phyloP scores from a whole-genome alignment of 1,140 invertebrate species.

The Zaprionus camerounensis region DNA sequence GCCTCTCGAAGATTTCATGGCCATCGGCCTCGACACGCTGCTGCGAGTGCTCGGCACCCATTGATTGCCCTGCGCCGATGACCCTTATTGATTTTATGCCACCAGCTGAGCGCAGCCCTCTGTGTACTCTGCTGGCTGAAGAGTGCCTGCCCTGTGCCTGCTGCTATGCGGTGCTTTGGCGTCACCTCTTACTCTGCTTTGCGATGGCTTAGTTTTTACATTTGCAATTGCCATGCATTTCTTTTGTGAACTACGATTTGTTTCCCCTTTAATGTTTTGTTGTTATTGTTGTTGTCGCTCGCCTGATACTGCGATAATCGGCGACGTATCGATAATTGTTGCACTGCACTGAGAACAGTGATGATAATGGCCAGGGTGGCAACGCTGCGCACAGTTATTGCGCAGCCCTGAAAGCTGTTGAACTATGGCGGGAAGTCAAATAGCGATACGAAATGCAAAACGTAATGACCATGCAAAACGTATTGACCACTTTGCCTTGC shows the following conservation, averaged over 20 bases:
- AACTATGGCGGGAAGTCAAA: background rate
- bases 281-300: slow-evolving; percentile 1
- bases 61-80: slow-evolving; percentile 51
- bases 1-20: slow-evolving; percentile 73
- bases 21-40: slow-evolving; percentile 77
- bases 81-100: slow-evolving; percentile 44
- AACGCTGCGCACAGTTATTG: background rate
- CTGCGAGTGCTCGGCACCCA: slow-evolving; percentile 82
- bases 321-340: slow-evolving; percentile 6
- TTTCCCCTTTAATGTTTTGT: slow-evolving; percentile 13
- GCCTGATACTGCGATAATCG: background rate
- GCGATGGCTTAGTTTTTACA: background rate
- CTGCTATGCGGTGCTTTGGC: background rate
- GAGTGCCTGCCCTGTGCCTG: background rate
- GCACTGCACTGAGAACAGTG: background rate
- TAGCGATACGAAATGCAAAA: background rate
- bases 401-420: slow-evolving; percentile 1
- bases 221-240: background rate
- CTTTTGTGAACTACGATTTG: background rate
- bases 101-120: background rate
- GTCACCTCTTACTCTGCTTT: background rate
- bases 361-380: background rate
- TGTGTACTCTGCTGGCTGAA: background rate
- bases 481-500: background rate
- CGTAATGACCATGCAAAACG: background rate